Base-by-base conservation (phyloP, 2,113 vertebrate species). In the Oreochromis niloticus region DNA sequence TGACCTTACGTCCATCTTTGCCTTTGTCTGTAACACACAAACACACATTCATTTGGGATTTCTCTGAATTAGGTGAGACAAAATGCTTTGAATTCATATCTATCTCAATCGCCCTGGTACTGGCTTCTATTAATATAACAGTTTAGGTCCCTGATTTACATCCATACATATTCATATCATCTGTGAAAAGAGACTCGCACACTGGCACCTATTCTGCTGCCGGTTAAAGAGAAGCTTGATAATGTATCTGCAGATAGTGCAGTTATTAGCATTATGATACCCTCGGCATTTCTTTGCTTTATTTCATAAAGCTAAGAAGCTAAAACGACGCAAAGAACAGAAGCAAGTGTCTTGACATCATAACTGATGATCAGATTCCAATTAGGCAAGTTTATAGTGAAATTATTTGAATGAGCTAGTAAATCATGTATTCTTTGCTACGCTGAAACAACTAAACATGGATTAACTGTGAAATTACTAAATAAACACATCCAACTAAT, bases 211-310 rank as follows among this genome's bases (percentile, higher is more conserved):
- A 61, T 83, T 89, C 17, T 87, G 81, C 82, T 41, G 12, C 30
- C 30, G 54, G 81, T 85, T 86, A 91, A 92, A 84, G n/a, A 34
- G n/a, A 83, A 78, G 85, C 27, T 19, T 83, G 80, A 84, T 92
- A 63, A 83, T 73, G 68, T 59, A 80, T 80, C 34, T 91, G 46
- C 80, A 89, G 85, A 89, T 84, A 57, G 85, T 3, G 6, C 81
- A 71, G 73, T 82, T 85, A 89, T 92, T 87, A 93, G 86, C 88
- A 91, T 88, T 90, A 91, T 73, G 30, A 91, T 85, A 83, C 55
- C 71, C 85, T 71, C 79, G 61, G 46, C 81, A 79, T 68, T 61
- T 85, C 32, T 89, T 17, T 36, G 63, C 81, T 78, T 83, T 57
- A 79, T 55, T 85, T 86, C 7, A 59, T 48, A 19, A 80, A 75